These are phyloP conservation scores for Galerucella calmariensis DNA, from an alignment of 2,888 invertebrate species.

Conservation along the genomic window DNA sequence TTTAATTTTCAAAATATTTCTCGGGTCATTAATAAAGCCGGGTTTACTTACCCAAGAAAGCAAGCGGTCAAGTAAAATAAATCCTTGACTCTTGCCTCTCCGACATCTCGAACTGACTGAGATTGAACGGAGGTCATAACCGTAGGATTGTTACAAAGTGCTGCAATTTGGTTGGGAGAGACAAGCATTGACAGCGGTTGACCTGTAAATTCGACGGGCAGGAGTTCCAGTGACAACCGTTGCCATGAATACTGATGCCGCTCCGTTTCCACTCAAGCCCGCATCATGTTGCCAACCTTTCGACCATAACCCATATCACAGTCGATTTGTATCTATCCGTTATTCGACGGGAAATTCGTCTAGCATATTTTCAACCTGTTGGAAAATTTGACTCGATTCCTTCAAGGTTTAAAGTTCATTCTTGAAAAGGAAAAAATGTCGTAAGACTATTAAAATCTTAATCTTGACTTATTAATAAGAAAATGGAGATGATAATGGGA, in stretches of 20 bases:
- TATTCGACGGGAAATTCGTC: constrained; percentile 8
- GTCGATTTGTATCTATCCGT: constrained; percentile 57
- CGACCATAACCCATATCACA: constrained; percentile 53
- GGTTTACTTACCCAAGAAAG: background rate
- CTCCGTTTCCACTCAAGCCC: constrained; percentile 46
- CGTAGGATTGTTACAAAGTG: constrained; percentile 51
- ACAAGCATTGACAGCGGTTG: constrained; percentile 61
- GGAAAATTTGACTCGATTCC: background rate
- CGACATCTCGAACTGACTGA: constrained; percentile 39
- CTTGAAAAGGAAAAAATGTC: too few relatives aligned
- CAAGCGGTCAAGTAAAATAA: constrained; percentile 27
- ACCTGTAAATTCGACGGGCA: constrained; percentile 56
- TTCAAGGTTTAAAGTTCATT: too few relatives aligned
- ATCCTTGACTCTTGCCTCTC: constrained; percentile 26
- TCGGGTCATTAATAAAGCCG: background rate
- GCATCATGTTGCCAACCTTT: constrained; percentile 52
- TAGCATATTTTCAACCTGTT: background rate
- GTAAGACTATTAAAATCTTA: too few relatives aligned
- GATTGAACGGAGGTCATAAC: constrained; percentile 45
- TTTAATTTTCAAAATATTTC: background rate
- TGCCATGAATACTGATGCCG: constrained; percentile 61
- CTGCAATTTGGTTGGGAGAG: constrained; percentile 51
- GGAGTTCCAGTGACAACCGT: constrained; percentile 54
- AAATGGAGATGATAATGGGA: too few relatives aligned
- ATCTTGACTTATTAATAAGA: too few relatives aligned